These are phyloP conservation scores for Drosophila algonquin DNA, from an alignment of 2,888 invertebrate genomes.

Conservation along the genomic window DNA sequence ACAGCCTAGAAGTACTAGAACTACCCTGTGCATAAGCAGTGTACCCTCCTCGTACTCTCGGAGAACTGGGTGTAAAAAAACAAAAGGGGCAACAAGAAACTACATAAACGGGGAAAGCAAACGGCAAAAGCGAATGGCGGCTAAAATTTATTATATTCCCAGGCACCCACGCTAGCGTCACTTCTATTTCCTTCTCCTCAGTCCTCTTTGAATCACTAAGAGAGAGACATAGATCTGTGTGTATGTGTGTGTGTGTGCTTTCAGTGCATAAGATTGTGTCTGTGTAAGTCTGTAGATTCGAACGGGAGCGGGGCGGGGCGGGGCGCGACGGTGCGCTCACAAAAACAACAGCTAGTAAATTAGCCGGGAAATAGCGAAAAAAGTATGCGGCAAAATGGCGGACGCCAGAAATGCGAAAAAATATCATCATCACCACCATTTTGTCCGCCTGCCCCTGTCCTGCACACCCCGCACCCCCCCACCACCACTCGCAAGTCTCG, in stretches of 20 bases:
- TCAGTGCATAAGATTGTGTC: constrained; percentile 7
- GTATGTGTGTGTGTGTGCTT: constrained; percentile 15
- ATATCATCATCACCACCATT: constrained; percentile 42
- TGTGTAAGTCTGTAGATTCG: constrained; percentile 24
- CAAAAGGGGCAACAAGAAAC: constrained; percentile 21
- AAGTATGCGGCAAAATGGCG: constrained; percentile 74
- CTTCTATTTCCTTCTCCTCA: constrained; percentile 9
- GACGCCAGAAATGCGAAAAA: constrained; percentile 63
- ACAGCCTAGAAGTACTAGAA: constrained; percentile 7
- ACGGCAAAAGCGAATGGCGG: constrained; percentile 67
- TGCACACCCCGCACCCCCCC: neutral
- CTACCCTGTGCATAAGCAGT: constrained; percentile 6
- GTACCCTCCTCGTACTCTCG: neutral
- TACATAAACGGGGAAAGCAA: constrained; percentile 55
- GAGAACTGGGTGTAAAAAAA: constrained; percentile 25
- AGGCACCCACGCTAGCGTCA: constrained; percentile 51
- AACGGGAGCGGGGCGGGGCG: neutral
- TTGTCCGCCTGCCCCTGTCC: neutral
- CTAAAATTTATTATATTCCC: constrained; percentile 73
- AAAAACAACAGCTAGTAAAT: constrained; percentile 76
- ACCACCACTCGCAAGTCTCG: constrained; percentile 22
- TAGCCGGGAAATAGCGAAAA: constrained; percentile 73
- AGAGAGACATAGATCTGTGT: constrained; percentile 67
- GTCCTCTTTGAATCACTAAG: constrained; percentile 54
- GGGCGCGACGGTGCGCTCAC: constrained; percentile 18